Conservation (phyloP, 1,140 invertebrate species). For the Cyclargus thomasi region DNA sequence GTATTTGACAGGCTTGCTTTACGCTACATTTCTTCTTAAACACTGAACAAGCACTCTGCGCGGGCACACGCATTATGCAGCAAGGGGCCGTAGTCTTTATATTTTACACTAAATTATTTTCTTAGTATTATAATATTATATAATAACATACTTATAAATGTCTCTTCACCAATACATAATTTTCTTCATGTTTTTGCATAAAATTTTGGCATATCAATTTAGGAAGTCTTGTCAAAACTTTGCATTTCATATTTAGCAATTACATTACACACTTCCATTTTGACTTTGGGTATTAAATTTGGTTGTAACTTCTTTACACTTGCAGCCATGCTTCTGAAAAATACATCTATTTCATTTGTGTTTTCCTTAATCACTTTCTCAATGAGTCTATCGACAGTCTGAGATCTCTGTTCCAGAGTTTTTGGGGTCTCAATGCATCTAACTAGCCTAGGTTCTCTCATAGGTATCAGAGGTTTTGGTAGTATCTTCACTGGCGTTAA, state of each 20-base stretch:
- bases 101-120: too few relatives aligned
- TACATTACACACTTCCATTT: slow-evolving; percentile 72
- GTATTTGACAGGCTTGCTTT: too few relatives aligned
- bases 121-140: too few relatives aligned
- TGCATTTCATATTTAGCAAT: slow-evolving; percentile 71
- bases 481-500: slow-evolving; percentile 62
- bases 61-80: too few relatives aligned
- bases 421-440: slow-evolving; percentile 58
- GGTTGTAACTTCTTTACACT: slow-evolving; percentile 68
- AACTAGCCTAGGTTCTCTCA: slow-evolving; percentile 54
- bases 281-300: slow-evolving; percentile 67
- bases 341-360: slow-evolving; percentile 67
- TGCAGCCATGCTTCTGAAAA: slow-evolving; percentile 68
- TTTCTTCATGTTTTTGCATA: background rate
- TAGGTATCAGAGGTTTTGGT: slow-evolving; percentile 53
- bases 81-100: too few relatives aligned
- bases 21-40: too few relatives aligned
- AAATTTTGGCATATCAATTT: background rate
- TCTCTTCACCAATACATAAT: background rate
- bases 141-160: too few relatives aligned
- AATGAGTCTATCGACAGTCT: slow-evolving; percentile 61
- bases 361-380: slow-evolving; percentile 63
- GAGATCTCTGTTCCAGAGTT: slow-evolving; percentile 48
- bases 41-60: too few relatives aligned
- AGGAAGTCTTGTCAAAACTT: slow-evolving; percentile 55